These are phyloP conservation scores for Sibirionetta formosa DNA, from an alignment of 2,797 vertebrate species.

Conservation along the genomic window DNA sequence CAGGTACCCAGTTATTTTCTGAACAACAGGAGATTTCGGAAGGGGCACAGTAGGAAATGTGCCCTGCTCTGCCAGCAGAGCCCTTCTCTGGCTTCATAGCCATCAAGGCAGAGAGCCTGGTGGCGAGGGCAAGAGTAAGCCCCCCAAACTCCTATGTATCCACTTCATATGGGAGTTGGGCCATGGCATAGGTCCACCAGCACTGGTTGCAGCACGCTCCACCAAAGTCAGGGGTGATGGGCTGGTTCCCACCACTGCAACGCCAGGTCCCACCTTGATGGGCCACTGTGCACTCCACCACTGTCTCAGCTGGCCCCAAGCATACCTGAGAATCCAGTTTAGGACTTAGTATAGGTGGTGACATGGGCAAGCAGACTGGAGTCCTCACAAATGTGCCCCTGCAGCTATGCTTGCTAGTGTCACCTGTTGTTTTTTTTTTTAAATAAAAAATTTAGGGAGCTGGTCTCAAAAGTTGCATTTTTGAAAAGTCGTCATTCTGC, in stretches of 20 bases:
- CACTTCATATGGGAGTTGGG: fast-evolving
- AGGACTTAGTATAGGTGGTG: background rate
- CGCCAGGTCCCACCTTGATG: fast-evolving
- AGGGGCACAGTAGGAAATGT: background rate
- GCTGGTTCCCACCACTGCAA: fast-evolving
- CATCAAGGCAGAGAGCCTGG: fast-evolving
- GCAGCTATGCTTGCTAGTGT: background rate
- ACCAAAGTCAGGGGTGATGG: fast-evolving
- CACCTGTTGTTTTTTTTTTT: background rate
- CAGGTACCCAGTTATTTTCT: background rate
- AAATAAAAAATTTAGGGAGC: background rate
- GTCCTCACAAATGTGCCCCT: background rate
- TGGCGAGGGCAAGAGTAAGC: background rate
- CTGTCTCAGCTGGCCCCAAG: background rate
- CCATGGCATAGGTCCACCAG: background rate
- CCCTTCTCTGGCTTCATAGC: background rate
- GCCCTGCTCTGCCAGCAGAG: background rate
- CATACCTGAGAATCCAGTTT: background rate
- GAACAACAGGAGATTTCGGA: background rate
- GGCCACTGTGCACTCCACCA: fast-evolving
- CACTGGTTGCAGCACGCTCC: fast-evolving
- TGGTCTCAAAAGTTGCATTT: background rate
- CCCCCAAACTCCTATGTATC: background rate
- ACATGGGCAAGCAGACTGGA: fast-evolving
- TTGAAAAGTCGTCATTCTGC: background rate